phyloP scores from a whole-genome alignment of 2,113 vertebrate species.

The Heliornis fulica region DNA sequence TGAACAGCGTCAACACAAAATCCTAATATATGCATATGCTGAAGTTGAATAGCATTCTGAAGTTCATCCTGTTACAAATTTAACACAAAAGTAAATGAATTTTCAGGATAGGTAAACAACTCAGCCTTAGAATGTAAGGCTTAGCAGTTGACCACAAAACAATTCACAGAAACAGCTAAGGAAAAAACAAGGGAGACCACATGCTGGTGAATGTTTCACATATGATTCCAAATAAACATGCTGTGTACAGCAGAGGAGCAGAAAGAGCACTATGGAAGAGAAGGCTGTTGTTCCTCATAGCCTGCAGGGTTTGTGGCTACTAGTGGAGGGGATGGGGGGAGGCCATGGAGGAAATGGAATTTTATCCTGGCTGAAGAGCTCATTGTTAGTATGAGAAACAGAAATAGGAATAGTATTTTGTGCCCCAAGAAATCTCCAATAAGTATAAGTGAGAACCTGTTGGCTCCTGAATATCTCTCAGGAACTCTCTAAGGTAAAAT shows the following conservation, averaged over 20 bases:
- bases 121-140: not conserved
- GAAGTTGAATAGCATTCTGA: not conserved
- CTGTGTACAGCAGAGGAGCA: not conserved
- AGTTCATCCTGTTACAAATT: not conserved
- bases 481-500: not conserved
- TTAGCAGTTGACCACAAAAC: not conserved
- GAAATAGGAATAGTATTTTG: not conserved
- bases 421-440: not conserved
- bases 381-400: not conserved
- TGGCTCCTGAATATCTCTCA: not conserved
- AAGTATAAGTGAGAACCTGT: not conserved
- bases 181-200: not conserved
- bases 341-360: not conserved
- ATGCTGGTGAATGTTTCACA: not conserved
- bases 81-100: not conserved
- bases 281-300: not conserved
- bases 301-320: not conserved
- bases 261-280: not conserved
- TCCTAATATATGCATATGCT: not conserved
- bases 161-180: not conserved
- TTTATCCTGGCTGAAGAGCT: not conserved
- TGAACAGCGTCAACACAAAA: not conserved
- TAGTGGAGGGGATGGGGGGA: not conserved
- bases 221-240: not conserved
- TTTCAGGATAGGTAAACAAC: not conserved